phyloP scores from a whole-genome alignment of 2,888 invertebrate species.

The Itoplectis maculator region DNA sequence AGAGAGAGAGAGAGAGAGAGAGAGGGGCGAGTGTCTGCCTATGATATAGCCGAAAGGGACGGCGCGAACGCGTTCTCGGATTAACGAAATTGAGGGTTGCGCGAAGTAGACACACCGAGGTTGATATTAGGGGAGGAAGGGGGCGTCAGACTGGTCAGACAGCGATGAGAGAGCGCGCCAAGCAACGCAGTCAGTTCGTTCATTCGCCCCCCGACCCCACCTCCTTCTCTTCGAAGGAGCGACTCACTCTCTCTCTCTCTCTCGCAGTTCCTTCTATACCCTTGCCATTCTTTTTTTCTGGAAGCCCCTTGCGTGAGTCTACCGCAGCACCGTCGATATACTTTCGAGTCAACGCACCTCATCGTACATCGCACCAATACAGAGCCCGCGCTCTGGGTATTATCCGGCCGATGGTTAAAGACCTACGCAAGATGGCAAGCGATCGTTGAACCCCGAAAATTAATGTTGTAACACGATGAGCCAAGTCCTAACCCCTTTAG shows the following conservation, averaged over 20 bases:
- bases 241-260: not conserved
- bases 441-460: conserved; percentile 78
- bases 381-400: not conserved
- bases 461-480: conserved; percentile 71
- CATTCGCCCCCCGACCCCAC: conserved; percentile 9
- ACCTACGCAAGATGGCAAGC: not conserved
- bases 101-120: conserved; percentile 36
- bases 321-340: conserved; percentile 21
- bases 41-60: not conserved
- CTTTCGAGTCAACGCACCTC: conserved; percentile 46
- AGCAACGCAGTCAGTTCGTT: conserved; percentile 24
- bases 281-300: conserved; percentile 52
- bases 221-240: conserved; percentile 7
- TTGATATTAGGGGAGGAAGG: conserved; percentile 25
- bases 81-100: conserved; percentile 65
- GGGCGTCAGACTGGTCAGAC: conserved; percentile 46
- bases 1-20: not conserved
- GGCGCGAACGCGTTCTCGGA: conserved; percentile 51
- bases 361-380: not conserved
- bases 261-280: not conserved
- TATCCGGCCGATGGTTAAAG: not conserved
- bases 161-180: conserved; percentile 20
- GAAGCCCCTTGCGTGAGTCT: conserved; percentile 73
- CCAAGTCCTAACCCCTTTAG: not conserved
- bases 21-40: not conserved